Evolutionary conservation across 2,113 vertebrate species (phyloP), one percentile per base, ranked within the genome.

Genomic region (Eretmochelys imbricata): DNA sequence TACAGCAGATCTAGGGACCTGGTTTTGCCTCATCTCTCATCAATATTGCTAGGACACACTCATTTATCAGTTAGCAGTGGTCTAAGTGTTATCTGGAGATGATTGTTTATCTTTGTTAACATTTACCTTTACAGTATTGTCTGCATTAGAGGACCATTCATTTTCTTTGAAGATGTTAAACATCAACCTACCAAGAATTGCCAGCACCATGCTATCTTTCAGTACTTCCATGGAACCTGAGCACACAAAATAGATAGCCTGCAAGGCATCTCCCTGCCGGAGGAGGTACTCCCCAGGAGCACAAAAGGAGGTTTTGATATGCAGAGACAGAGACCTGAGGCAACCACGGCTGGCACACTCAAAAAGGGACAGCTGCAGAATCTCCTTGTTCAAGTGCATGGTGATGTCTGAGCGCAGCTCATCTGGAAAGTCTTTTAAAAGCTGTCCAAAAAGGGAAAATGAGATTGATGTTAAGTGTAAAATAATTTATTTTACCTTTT

Each of bases 151-250:
- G 16, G 11, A 27, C 31, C 11, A 12, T 55, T 76, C 27, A 84
- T 86, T 84, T 86, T 49, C 69, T 93, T 50, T 31, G 51, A 87
- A 79, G 2, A 13, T 25, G 13, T 84, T 91, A 29, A 54, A 5
- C 38, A 3, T 4, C 59, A 88, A 97, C 99, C 2, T 99, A 99
- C 99, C 99, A n/a, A 99, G 98, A 93, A 99, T 99, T 48, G 99
- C 99, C 95, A 99, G 98, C 95, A 99, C 99, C 96, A 99, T 99
- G 98, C 99, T 99, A 84, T 99, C 99, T 96, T 99, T 99, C 69
- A 99, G 98, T 76, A 99, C 99, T 97, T 99, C 99, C 99, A 99
- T 99, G 96, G 99, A 99, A 80, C 99, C 99, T 6, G 99, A 99
- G 98, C 99, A 99, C 86, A 99, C 99, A 24, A 99, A 99, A 97